Evolutionary conservation across 2,888 invertebrate species (phyloP), one percentile per base, ranked within the genome.

Genomic region (Apamea epomidion): DNA sequence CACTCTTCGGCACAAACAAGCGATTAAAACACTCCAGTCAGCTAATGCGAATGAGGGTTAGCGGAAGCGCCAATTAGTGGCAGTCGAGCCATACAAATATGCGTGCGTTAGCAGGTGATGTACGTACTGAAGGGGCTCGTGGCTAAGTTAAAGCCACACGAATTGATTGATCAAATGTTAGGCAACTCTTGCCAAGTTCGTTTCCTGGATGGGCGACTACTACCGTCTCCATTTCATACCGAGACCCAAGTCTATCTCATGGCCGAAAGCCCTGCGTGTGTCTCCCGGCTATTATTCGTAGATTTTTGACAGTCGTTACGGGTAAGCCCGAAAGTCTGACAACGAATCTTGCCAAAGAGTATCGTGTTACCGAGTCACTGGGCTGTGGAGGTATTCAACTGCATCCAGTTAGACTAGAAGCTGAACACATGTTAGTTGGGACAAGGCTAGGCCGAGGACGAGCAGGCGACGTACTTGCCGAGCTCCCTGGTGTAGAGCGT

Each of bases 401-500:
- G 70, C 21, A 21, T 29, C 70, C 21, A 29, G 21, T 70, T 29
- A 48, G 21, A 51, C 4, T 51, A 14, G 14, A 32, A 29, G 48
- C 14, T 48, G 14, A 14, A 29, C 21, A 29, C 14, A 21, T 29
- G 4, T 29, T 14, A 12, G 29, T 69, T 8, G 21, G 12, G 14
- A 8, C 37, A 18, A 12, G 48, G 18, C 32, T 60, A 48, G 25
- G 14, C 37, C 0, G 16, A 21, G 3, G 18, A 25, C 6, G 12
- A 45, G 45, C 29, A 32, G 29, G 10, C 25, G 60, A 67, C 97
- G 88, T 97, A 97, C 93, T 97, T 97, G 91, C 98, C 98, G 87
- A 98, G 97, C 92, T 98, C 98, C 89, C 98, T 95, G 82, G 97
- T 97, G 95, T 98, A 98, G 45, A 99, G 97, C 73, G 98, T 98